Base-by-base conservation (phyloP, 1,140 invertebrate genomes). In the Coptotermes formosanus region DNA sequence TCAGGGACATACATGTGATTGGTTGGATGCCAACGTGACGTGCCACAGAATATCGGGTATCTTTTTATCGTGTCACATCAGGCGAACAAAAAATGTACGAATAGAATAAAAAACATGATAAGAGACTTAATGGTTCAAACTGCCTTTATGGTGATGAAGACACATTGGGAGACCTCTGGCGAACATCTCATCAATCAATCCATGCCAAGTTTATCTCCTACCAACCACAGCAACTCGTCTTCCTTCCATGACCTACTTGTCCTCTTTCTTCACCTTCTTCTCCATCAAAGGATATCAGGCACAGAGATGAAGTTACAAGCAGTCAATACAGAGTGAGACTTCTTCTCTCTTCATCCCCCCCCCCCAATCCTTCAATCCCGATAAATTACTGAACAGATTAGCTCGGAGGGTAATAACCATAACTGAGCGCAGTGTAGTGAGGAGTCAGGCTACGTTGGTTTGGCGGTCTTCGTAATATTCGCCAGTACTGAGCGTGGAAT, bases 1-100 rank as follows among this genome's bases (percentile, higher is more conserved):
- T 75, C 64, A 75, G 25, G 25, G 25, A 8, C 64, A 25, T 30
- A 75, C 64, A 75, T 75, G 64, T 19, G 59, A 64, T n/a, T 75
- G 64, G 64, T 75, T 3, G 25, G 25, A 75, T 75, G 64, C 64
- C 64, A 75, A 75, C n/a, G 8, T 30, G 64, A 75, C 64, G 64
- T 75, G 25, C n/a, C n/a, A 30, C 4, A 75, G 8, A 1, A 8
- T 25, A 30, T 75, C n/a, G 9, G 8, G 64, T 4, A 16, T 19
- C n/a, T 75, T 75, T 75, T 75, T 75, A 75, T 75, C 64, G n/a
- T 30, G 64, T 75, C 25, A 75, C n/a, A 75, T 75, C n/a, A 59
- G 14, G 55, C 38, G 9, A 48, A 2, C 7, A 7, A n/a, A 64
- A 64, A 64, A 64, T 23, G 59, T 12, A 64, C 59, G 59, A 64